Evolutionary conservation across 2,113 vertebrate genomes (phyloP).

Genomic region (Collichthys lucidus): DNA sequence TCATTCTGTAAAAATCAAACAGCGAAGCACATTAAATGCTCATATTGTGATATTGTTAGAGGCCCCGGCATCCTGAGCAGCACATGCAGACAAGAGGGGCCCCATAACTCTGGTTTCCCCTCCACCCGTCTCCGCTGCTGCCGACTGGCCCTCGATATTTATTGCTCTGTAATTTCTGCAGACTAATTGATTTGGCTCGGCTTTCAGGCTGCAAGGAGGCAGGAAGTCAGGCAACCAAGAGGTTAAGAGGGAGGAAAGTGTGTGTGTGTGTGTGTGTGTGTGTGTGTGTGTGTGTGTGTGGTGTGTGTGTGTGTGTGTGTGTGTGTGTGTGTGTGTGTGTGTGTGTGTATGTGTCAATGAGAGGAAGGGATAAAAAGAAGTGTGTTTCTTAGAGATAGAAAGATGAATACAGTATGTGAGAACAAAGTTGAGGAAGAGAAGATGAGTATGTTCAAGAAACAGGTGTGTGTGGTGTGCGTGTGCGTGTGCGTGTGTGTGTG

Average conservation of each 20-base stretch:
- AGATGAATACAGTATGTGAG: background rate
- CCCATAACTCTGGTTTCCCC: slow-evolving; percentile 64
- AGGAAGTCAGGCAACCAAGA: slow-evolving; percentile 67
- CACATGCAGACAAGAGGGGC: slow-evolving; percentile 70
- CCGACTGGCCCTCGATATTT: slow-evolving; percentile 79
- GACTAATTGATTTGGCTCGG: slow-evolving; percentile 83
- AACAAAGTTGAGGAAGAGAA: slow-evolving; percentile 17
- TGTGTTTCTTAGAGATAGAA: background rate
- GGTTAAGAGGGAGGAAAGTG: slow-evolving; percentile 40
- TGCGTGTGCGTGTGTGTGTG: too few species aligned
- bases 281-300: slow-evolving; percentile 12
- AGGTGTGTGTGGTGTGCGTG: background rate
- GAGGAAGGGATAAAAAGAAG: background rate
- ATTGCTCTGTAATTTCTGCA: slow-evolving; percentile 82
- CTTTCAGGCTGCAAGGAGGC: slow-evolving; percentile 77
- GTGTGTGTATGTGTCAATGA: background rate
- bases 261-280: slow-evolving; percentile 9
- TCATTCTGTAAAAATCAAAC: slow-evolving; percentile 27
- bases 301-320: slow-evolving; percentile 10
- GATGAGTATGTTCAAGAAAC: background rate
- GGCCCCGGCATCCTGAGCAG: slow-evolving; percentile 57
- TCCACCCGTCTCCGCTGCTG: slow-evolving; percentile 49
- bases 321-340: slow-evolving; percentile 17
- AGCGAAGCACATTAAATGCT: slow-evolving; percentile 42
- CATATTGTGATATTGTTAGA: slow-evolving; percentile 48